Evolutionary conservation across 2,797 vertebrate species (phyloP).

Genomic region (Glyptemys insculpta): DNA sequence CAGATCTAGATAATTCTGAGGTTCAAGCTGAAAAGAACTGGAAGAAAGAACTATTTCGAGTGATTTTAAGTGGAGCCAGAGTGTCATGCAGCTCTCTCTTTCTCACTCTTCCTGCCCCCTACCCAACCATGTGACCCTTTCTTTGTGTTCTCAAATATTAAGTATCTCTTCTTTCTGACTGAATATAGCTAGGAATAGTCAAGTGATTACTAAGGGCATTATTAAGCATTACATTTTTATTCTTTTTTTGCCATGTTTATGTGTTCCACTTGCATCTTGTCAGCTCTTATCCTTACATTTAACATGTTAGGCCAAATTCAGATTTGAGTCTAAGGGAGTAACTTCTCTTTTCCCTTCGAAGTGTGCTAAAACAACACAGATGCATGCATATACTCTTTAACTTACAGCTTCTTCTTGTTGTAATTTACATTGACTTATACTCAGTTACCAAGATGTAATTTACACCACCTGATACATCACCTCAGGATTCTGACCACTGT

Average conservation of each 20-base stretch:
- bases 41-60: background rate
- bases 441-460: slow-evolving; percentile 31
- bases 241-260: background rate
- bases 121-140: background rate
- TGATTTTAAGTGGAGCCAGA: background rate
- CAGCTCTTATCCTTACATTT: background rate
- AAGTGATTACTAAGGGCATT: background rate
- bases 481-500: background rate
- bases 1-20: background rate
- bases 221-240: background rate
- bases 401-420: slow-evolving; percentile 2
- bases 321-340: slow-evolving; percentile 19
- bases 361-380: slow-evolving; percentile 1
- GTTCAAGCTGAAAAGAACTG: background rate
- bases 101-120: background rate
- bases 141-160: background rate
- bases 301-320: background rate
- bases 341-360: slow-evolving; percentile 11
- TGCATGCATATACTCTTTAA: background rate
- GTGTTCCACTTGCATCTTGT: background rate
- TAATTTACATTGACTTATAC: background rate
- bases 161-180: background rate
- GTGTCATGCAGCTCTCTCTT: background rate
- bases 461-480: slow-evolving; percentile 22
- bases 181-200: background rate